Base-by-base conservation (phyloP, 2,888 invertebrate genomes). In the Cyclophora punctaria region DNA sequence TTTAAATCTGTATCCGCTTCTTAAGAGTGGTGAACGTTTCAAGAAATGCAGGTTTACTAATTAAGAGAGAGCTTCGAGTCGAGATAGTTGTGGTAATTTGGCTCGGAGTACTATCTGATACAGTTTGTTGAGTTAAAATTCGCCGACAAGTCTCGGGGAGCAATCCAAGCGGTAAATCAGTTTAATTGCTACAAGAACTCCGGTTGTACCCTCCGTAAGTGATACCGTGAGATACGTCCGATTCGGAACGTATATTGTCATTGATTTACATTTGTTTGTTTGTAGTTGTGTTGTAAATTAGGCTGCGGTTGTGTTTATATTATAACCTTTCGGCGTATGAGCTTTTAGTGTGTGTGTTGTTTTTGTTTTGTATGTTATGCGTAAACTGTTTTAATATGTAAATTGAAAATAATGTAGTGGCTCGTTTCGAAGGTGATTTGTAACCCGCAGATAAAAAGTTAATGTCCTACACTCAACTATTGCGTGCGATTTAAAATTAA, bases 111-210 rank as follows among this genome's bases (percentile, higher is more conserved):
- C 58, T 55, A 63, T 58, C 64, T 63, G 66, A 69, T 69, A 67
- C 65, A 71, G 66, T 71, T 71, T 66, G 64, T 66, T 58, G 60
- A 73, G 67, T 73, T 71, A 66, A 70, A 70, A 72, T 66, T 70
- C 61, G 56, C 57, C 67, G 71, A 67, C 68, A 64, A 69, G 64
- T 64, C 57, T 57, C 57, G 60, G 52, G 65, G 57, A 63, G 65
- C 67, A 67, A 75, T 69, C 67, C 67, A 61, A 69, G 68, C 71
- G 70, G 67, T 63, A 75, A 78, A 79, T 78, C 78, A 71, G 71
- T 71, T 73, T 82, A 82, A 83, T 80, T 80, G 71, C 73, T 71
- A 55, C 67, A 60, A 71, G 67, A 70, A 69, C 66, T 69, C 64
- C 60, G 58, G 20, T 59, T 60, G 37, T 37, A 60, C 65, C 64